Percentiles rank a stretch among this genome's conserved stretches.
These are phyloP conservation scores for Eumacrocentrus americanus DNA, from an alignment of 2,888 invertebrate species.

Conservation along the genomic window DNA sequence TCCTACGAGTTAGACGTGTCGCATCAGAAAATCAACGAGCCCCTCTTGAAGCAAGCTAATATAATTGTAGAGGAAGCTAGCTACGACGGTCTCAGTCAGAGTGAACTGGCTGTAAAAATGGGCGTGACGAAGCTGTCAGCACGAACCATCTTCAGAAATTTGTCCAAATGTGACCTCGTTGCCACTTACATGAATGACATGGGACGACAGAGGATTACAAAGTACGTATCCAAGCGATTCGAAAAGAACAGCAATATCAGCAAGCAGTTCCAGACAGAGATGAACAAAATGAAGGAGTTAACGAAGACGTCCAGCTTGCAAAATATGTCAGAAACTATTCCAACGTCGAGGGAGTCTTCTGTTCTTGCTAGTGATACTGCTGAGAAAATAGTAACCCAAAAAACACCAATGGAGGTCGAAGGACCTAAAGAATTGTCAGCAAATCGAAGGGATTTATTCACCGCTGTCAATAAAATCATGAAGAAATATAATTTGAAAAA, in stretches of 20 bases:
- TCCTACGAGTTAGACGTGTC: conserved; percentile 46
- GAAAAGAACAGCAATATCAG: conserved; percentile 50
- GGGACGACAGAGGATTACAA: conserved; percentile 65
- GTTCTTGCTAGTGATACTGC: background rate
- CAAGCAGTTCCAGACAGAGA: conserved; percentile 52
- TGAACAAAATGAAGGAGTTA: conserved; percentile 53
- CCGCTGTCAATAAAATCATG: conserved; percentile 6
- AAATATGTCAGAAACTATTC: conserved; percentile 3
- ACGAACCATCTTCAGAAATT: conserved; percentile 62
- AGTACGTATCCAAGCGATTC: conserved; percentile 59
- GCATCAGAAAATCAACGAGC: conserved; percentile 49
- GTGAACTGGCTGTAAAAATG: conserved; percentile 54
- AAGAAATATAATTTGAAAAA: conserved; percentile 8
- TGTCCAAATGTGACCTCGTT: conserved; percentile 60
- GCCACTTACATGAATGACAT: conserved; percentile 64
- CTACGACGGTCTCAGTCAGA: conserved; percentile 64
- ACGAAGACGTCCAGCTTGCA: conserved; percentile 37
- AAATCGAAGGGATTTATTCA: conserved; percentile 10
- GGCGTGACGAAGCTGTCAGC: conserved; percentile 62
- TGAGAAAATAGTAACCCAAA: background rate
- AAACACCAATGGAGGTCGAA: background rate
- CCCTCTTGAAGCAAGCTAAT: conserved; percentile 63
- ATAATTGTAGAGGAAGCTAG: conserved; percentile 62
- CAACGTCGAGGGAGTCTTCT: conserved; percentile 3
- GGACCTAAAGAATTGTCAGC: background rate